Base-by-base conservation (phyloP, 2,113 vertebrate genomes). In the Penelope pileata region DNA sequence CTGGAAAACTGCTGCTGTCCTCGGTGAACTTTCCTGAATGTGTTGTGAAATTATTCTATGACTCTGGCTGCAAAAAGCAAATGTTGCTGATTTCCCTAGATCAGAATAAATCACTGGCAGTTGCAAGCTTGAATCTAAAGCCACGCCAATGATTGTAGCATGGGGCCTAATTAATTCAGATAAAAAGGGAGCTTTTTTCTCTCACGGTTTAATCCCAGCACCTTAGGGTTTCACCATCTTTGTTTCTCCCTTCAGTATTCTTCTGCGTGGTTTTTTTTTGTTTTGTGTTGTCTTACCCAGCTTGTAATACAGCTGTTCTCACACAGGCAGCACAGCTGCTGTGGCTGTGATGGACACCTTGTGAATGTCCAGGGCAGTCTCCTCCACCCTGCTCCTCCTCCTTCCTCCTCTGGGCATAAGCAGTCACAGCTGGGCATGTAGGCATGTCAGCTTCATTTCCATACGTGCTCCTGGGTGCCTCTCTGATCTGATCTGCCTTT, bases 41-140 rank as follows among this genome's bases (percentile, higher is more conserved):
- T 67, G 8, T 54, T 64, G 59, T 47, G 48, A 93, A 42, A 86
- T 78, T 63, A 34, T 95, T 92, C 34, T 68, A 7, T 68, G 48
- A 30, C 53, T 81, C 67, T 74, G 82, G 42, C 76, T 93, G 74
- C 62, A 95, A 62, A 95, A 90, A 93, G 34, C 84, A 86, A 63
- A 78, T 81, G 75, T 81, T 92, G n/a, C 64, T 95, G 94, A 87
- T 96, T 97, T 91, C 73, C 73, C 54, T 85, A 76, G 48, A 83
- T 95, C 16, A 22, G 75, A 95, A 88, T 40, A 94, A 94, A 94
- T 67, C 45, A 56, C 38, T 89, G 78, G 67, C 63, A 83, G 60
- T 50, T 40, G 56, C 92, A 90, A 95, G 51, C 53, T 34, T 59
- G 51, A 91, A 73, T 95, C 92, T 79, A 86, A 96, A 96, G 21